A percentile compares a stretch with the other conserved stretches of the same genome.
Conservation (phyloP, 2,888 invertebrate species). For the Odontomyia ornata region DNA sequence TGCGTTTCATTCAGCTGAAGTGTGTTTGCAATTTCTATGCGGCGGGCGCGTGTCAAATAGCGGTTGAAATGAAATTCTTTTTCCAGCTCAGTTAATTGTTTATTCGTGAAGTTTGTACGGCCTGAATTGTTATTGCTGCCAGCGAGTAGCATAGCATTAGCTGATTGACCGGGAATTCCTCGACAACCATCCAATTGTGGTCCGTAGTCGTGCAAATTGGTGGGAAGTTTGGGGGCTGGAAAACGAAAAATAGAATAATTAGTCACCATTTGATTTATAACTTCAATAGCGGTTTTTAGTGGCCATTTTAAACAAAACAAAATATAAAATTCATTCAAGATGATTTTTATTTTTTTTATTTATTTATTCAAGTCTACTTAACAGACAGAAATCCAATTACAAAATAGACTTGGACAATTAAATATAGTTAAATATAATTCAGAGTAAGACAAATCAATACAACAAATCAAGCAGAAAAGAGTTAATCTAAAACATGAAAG, state of each 20-base stretch:
- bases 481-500: too few relatives aligned
- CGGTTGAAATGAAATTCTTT: constrained; percentile 99
- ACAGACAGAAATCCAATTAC: too few relatives aligned
- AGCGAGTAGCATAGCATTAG: constrained; percentile 56
- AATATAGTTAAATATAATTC: too few relatives aligned
- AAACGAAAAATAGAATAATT: constrained; percentile 48
- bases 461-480: too few relatives aligned
- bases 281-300: too few relatives aligned
- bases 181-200: constrained; percentile 62
- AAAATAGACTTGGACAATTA: too few relatives aligned
- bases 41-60: constrained; percentile 93
- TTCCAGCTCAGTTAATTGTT: constrained; percentile 98
- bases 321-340: too few relatives aligned
- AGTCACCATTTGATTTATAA: too few relatives aligned
- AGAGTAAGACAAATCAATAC: too few relatives aligned
- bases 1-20: constrained; percentile 97
- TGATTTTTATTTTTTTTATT: too few relatives aligned
- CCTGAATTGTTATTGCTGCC: constrained; percentile 76
- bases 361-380: too few relatives aligned
- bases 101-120: constrained; percentile 98
- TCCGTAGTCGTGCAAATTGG: constrained; percentile 67
- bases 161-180: constrained; percentile 54
- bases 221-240: constrained; percentile 73
- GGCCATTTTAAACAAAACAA: too few relatives aligned
- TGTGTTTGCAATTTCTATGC: constrained; percentile 97